These are phyloP conservation scores for Hapalemur alaotrensis DNA, from an alignment of 2,797 vertebrate species.

Conservation along the genomic window DNA sequence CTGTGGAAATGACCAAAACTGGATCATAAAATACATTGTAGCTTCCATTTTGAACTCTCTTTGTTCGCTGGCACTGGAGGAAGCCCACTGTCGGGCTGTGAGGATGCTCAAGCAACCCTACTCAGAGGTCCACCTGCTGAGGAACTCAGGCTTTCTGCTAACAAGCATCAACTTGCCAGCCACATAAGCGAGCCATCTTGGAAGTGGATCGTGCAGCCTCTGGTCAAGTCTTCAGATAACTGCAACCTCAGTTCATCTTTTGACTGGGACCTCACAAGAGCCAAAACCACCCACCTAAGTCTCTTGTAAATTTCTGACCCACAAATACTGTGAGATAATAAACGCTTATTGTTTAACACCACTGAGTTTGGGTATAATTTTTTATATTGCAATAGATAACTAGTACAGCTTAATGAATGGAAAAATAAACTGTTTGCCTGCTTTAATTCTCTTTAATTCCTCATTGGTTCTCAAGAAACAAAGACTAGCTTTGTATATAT, in stretches of 20 bases:
- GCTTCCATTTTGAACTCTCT: background rate
- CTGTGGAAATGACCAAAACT: background rate
- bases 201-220: background rate
- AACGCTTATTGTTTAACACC: background rate
- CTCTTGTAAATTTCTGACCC: background rate
- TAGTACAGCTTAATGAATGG: background rate
- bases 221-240: background rate
- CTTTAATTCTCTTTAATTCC: background rate
- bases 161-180: background rate
- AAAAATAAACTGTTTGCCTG: slow-evolving; percentile 16
- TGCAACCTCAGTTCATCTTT: background rate
- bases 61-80: background rate
- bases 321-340: background rate
- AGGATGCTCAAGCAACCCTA: background rate
- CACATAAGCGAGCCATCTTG: background rate
- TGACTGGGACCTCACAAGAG: background rate
- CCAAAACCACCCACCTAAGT: background rate
- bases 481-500: background rate
- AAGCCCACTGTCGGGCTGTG: background rate
- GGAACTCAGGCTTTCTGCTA: background rate
- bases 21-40: background rate
- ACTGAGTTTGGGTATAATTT: background rate
- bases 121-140: background rate
- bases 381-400: background rate
- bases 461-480: background rate